Conservation (phyloP, 2,797 vertebrate genomes). For the Gymnothorax reevesii region DNA sequence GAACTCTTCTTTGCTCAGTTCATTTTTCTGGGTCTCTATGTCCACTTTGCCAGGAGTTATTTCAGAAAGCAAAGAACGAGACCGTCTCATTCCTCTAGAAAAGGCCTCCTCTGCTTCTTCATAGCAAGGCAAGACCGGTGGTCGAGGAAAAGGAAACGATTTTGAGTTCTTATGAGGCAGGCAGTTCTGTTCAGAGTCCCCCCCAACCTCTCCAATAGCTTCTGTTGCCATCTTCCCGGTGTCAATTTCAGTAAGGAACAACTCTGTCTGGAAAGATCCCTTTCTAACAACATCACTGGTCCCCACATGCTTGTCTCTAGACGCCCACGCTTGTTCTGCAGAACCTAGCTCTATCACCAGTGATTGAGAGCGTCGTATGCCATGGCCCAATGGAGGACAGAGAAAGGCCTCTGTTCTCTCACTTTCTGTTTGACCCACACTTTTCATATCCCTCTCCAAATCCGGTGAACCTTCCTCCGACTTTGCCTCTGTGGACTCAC, state of each 20-base stretch:
- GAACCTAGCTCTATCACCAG: conserved; percentile 73
- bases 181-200: conserved; percentile 68
- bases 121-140: conserved; percentile 63
- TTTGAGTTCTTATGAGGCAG: conserved; percentile 63
- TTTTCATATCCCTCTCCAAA: conserved; percentile 45
- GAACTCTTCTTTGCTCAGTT: conserved; percentile 79
- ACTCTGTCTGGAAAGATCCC: conserved; percentile 68
- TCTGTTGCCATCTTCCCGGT: conserved; percentile 62
- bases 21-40: conserved; percentile 57
- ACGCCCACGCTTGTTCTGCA: conserved; percentile 57
- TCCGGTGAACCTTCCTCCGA: conserved; percentile 60
- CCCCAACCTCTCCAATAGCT: conserved; percentile 46
- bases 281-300: conserved; percentile 51
- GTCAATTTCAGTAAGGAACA: conserved; percentile 79
- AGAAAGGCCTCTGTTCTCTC: conserved; percentile 62
- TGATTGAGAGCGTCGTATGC: conserved; percentile 74
- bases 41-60: conserved; percentile 63
- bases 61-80: conserved; percentile 65
- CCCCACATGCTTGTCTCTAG: conserved; percentile 52
- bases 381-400: conserved; percentile 66
- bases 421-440: conserved; percentile 52
- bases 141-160: conserved; percentile 60
- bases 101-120: conserved; percentile 69
- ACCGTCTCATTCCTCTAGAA: conserved; percentile 72
- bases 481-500: conserved; percentile 64